phyloP scores from a whole-genome alignment of 2,888 invertebrate genomes.

The Mythimna lalbum region DNA sequence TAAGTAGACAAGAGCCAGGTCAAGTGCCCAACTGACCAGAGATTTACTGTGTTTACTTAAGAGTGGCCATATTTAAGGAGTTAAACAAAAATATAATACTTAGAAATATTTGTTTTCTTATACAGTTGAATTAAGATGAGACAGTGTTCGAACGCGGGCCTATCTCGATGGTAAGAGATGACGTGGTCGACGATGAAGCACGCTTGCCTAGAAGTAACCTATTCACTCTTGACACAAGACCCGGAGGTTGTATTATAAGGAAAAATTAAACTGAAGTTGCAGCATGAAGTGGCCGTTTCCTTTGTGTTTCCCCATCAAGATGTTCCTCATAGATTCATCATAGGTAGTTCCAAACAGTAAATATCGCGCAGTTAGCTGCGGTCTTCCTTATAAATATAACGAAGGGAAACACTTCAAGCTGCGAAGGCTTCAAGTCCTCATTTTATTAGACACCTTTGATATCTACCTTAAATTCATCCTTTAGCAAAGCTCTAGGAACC shows the following conservation, averaged over 20 bases:
- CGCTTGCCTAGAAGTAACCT: no score
- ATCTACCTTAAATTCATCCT: no score
- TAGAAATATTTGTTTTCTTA: no score
- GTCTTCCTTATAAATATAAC: slow-evolving; percentile 6
- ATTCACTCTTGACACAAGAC: no score
- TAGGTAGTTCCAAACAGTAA: neutral
- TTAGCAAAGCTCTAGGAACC: no score
- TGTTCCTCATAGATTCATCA: neutral
- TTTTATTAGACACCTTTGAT: neutral
- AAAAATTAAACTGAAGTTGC: neutral
- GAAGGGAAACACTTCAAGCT: neutral
- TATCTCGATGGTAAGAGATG: no score
- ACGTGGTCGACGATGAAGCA: no score
- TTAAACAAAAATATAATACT: no score
- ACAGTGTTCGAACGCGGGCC: no score
- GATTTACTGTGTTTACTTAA: neutral
- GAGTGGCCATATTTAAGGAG: neutral
- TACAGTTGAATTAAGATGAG: no score
- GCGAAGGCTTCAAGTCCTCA: neutral
- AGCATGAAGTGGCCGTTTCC: neutral
- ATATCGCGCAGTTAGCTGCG: no score
- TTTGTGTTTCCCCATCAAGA: neutral
- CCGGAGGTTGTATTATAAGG: no score
- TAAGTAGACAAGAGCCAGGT: neutral
- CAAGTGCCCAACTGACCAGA: neutral